Evolutionary conservation across 2,888 invertebrate genomes (phyloP), one percentile per base, ranked within the genome.

Genomic region (Hedychridium roseum): DNA sequence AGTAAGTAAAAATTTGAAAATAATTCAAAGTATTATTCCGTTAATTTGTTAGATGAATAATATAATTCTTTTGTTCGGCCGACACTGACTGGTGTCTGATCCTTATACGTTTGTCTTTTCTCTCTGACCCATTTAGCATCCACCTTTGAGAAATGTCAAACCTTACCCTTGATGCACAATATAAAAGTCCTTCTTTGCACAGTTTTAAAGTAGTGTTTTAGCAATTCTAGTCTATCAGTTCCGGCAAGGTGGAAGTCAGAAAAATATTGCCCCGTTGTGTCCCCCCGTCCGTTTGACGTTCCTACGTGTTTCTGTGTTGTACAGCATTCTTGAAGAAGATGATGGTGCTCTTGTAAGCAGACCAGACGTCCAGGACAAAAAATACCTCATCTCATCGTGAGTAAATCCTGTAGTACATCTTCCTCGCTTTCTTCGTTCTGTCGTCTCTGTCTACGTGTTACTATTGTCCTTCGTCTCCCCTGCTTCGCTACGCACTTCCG

Each of bases 281-380:
- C 47, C 43, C 50, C 50, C 54, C 57, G 32, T 38, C 36, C 53
- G 59, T 68, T 70, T 73, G 57, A 73, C 63, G 50, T 58, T 62
- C 71, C 71, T 69, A 69, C 55, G 26, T 55, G 35, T 74, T 71
- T 70, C n/a, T 74, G 66, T 75, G 58, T 71, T 76, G 86, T 86
- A 71, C 87, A 89, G 89, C 88, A 82, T 89, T 88, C 86, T 86
- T 89, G 84, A 88, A 88, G 86, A 88, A 88, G 84, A 83, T 88
- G 82, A 86, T 88, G 86, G 65, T 61, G 53, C 58, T 46, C 30
- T 61, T 64, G 50, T 65, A 65, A 61, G 37, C 49, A 32, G 79
- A 57, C 55, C 47, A 48, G 57, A 57, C 53, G 44, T 57, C 51
- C 57, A 20, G 54, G 52, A 52, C 60, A 64, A 49, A 62, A 34